Percentiles rank a stretch among this genome's conserved stretches.
Evolutionary conservation across 2,797 vertebrate genomes (phyloP).

Genomic region (Crocodylus rhombifer): DNA sequence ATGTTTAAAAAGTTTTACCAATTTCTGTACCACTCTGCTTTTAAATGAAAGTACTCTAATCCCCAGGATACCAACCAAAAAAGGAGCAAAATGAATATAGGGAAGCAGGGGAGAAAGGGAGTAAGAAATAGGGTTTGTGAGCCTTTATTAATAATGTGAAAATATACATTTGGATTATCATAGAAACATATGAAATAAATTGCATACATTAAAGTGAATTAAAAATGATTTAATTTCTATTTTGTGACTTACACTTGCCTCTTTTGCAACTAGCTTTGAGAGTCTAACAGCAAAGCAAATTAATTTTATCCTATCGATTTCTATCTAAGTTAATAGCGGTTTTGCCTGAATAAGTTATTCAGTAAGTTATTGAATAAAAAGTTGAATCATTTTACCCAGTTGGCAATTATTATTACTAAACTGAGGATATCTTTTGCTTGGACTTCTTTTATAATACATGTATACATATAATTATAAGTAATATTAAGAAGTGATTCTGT

Average conservation of each 20-base stretch:
- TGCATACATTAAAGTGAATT: no score
- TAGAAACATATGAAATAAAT: no score
- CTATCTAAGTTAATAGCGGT: neutral
- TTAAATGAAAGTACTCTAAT: neutral
- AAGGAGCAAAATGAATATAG: neutral
- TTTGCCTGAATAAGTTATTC: neutral
- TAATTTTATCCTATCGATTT: neutral
- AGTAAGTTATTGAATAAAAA: neutral
- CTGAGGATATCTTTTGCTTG: neutral
- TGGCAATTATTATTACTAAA: neutral
- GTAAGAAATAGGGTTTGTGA: no score
- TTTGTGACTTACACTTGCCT: no score
- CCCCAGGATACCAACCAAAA: neutral
- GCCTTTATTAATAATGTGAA: no score
- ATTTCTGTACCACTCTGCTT: neutral
- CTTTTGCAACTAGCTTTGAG: no score
- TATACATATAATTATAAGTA: neutral
- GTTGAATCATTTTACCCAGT: neutral
- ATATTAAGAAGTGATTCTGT: neutral
- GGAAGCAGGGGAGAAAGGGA: no score
- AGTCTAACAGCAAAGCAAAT: neutral
- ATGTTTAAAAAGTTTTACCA: neutral
- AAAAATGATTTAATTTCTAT: no score
- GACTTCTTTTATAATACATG: neutral
- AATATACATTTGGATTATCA: no score